These are phyloP conservation scores for Exaiptasia diaphana DNA, from an alignment of 64 coral and sea anemone species.

Conservation along the genomic window DNA sequence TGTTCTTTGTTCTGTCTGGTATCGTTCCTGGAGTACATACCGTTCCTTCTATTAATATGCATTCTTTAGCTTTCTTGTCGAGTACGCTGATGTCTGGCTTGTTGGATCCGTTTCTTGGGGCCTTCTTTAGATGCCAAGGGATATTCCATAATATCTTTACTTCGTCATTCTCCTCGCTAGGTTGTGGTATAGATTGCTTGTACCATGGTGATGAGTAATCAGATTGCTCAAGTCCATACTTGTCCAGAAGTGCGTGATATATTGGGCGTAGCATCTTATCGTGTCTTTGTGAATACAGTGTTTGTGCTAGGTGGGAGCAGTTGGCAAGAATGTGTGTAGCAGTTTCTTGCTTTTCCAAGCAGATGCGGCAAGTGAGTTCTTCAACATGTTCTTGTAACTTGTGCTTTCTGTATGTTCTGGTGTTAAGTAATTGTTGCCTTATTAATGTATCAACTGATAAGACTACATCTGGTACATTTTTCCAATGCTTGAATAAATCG, in stretches of 20 bases:
- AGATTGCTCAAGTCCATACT: not conserved
- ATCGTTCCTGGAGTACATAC: too few relatives aligned
- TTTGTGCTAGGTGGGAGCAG: not conserved
- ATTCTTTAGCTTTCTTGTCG: too few relatives aligned
- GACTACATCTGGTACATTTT: conserved; percentile 8
- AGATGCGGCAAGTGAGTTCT: not conserved
- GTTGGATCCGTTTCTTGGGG: too few relatives aligned
- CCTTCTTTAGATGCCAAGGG: not conserved
- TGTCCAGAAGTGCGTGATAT: not conserved
- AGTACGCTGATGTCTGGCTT: too few relatives aligned
- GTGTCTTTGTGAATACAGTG: not conserved
- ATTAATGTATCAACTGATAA: conserved; percentile 3
- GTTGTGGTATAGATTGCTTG: not conserved
- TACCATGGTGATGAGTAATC: not conserved
- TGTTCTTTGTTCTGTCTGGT: too few relatives aligned
- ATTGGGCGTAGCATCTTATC: not conserved
- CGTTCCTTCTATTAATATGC: too few relatives aligned
- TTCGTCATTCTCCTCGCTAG: not conserved
- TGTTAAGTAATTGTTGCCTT: not conserved
- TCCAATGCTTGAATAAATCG: not conserved
- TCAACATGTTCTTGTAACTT: conserved; percentile 1
- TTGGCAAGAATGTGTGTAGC: not conserved
- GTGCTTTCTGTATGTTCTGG: not conserved
- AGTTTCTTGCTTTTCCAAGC: not conserved
- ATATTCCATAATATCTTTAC: not conserved